Percentiles rank a stretch among this genome's conserved stretches.
These are phyloP conservation scores for Drosophila leontia DNA, from an alignment of 1,140 invertebrate genomes.

Conservation along the genomic window DNA sequence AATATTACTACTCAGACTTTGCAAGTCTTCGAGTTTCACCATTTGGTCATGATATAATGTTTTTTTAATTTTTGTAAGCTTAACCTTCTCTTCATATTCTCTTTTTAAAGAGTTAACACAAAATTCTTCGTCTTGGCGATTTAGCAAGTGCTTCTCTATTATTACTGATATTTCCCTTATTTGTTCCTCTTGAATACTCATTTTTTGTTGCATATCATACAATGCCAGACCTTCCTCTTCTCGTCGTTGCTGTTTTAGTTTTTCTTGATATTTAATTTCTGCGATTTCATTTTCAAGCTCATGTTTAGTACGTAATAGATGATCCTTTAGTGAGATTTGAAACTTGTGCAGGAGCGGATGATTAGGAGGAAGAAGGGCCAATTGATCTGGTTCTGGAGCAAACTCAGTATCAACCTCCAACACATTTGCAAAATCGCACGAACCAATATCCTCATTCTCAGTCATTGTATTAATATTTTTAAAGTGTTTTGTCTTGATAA, in stretches of 20 bases:
- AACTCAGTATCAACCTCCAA: constrained; percentile 7
- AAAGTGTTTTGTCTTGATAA: no score
- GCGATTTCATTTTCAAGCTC: constrained; percentile 87
- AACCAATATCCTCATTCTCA: constrained; percentile 39
- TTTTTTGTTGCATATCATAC: constrained; percentile 86
- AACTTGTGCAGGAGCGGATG: constrained; percentile 89
- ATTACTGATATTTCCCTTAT: constrained; percentile 86
- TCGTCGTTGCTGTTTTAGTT: constrained; percentile 83
- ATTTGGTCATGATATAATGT: constrained; percentile 80
- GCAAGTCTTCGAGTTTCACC: constrained; percentile 85
- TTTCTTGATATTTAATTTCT: constrained; percentile 86
- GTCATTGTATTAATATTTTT: constrained; percentile 27
- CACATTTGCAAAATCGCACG: constrained; percentile 57
- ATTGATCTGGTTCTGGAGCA: constrained; percentile 50
- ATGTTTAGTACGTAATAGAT: constrained; percentile 86
- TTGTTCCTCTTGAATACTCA: constrained; percentile 85
- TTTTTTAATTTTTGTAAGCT: constrained; percentile 83
- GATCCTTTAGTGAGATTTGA: constrained; percentile 87
- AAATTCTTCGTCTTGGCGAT: constrained; percentile 83
- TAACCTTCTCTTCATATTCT: constrained; percentile 78
- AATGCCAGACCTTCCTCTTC: constrained; percentile 85
- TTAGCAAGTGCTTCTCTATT: constrained; percentile 83
- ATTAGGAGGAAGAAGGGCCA: constrained; percentile 85
- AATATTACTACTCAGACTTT: constrained; percentile 85
- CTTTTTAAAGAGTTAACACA: constrained; percentile 75